phyloP scores from a whole-genome alignment of 1,140 invertebrate genomes.

The Platyura marginata region DNA sequence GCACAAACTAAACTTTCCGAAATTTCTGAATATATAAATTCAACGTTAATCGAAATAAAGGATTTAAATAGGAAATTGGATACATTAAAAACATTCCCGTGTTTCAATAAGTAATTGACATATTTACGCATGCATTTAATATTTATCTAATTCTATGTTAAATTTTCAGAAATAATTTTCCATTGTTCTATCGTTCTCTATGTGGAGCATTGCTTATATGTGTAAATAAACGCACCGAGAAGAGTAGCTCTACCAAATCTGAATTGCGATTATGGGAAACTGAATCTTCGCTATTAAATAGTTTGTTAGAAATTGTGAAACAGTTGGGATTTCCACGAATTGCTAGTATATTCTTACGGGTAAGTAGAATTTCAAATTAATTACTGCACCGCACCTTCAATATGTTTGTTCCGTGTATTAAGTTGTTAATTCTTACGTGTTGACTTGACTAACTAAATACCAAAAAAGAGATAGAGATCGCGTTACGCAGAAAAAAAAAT shows the following conservation, averaged over 20 bases:
- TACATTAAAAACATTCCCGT: conserved; percentile 33
- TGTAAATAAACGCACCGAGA: conserved; percentile 24
- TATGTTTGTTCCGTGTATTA: no score
- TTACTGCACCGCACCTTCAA: no score
- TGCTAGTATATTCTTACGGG: conserved; percentile 36
- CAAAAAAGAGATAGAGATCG: no score
- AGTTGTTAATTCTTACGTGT: no score
- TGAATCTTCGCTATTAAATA: conserved; percentile 32
- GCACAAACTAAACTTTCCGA: conserved; percentile 12
- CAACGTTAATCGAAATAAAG: conserved; percentile 14
- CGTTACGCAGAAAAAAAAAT: no score
- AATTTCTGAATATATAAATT: conserved; percentile 15
- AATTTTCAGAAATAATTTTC: conserved; percentile 31
- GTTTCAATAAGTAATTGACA: conserved; percentile 31
- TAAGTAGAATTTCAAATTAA: no score
- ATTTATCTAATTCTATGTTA: neutral
- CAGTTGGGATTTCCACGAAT: conserved; percentile 34
- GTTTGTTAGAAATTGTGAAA: conserved; percentile 37
- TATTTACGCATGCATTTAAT: neutral
- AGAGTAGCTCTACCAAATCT: conserved; percentile 23
- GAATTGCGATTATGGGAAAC: conserved; percentile 41
- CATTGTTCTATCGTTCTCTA: conserved; percentile 32
- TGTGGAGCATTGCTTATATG: conserved; percentile 28
- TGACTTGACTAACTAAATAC: no score
- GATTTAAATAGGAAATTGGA: conserved; percentile 17